phyloP scores from a whole-genome alignment of 1,140 invertebrate species.

The Orius laevigatus region DNA sequence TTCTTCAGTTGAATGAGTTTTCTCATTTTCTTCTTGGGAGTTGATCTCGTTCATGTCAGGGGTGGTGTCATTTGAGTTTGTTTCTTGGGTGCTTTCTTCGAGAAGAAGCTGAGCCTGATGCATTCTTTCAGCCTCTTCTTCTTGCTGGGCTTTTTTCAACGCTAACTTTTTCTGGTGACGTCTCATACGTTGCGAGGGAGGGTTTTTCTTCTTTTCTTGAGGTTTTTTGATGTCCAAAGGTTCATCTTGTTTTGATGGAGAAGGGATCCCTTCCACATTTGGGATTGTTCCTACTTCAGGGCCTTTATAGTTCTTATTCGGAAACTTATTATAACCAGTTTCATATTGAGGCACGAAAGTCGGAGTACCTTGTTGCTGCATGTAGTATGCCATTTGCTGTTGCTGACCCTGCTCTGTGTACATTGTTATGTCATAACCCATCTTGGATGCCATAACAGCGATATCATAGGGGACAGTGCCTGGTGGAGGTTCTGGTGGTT shows the following conservation, averaged over 20 bases:
- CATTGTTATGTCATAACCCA: too few relatives aligned
- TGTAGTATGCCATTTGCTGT: neutral
- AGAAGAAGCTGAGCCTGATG: too few relatives aligned
- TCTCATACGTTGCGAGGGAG: conserved; percentile 20
- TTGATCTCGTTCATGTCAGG: neutral
- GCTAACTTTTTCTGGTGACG: conserved; percentile 16
- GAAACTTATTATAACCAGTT: too few relatives aligned
- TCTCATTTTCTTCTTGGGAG: conserved; percentile 6
- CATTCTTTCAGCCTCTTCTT: conserved; percentile 5
- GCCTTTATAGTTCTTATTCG: too few relatives aligned
- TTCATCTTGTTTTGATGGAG: neutral
- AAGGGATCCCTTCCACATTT: too few relatives aligned
- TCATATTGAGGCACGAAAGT: too few relatives aligned
- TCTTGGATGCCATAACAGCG: too few relatives aligned
- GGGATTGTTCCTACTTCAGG: too few relatives aligned
- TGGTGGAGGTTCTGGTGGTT: too few relatives aligned
- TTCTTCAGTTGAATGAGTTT: neutral
- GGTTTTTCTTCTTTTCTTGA: conserved; percentile 19
- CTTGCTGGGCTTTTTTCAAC: conserved; percentile 15
- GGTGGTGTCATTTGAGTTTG: too few relatives aligned
- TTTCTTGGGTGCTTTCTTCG: conserved; percentile 8
- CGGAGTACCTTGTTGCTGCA: too few relatives aligned
- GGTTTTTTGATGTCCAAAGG: neutral
- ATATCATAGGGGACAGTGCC: too few relatives aligned
- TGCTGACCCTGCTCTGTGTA: neutral